These are phyloP conservation scores for Neoarius graeffei DNA, from an alignment of 2,113 vertebrate genomes.

Conservation along the genomic window DNA sequence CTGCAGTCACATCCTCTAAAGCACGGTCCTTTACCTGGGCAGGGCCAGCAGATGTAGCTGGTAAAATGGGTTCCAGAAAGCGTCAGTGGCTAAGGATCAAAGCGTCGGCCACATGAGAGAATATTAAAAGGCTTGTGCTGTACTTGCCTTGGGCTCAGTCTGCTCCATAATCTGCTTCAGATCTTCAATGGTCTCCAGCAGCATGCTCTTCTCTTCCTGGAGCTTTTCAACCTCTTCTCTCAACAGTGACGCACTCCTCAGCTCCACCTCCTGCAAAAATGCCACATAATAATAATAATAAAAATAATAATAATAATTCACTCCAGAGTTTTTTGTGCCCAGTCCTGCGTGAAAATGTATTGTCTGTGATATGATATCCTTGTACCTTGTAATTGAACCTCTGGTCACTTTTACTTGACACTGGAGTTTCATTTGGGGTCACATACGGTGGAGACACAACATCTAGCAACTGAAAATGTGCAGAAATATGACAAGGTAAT, in stretches of 20 bases:
- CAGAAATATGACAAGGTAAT: neutral
- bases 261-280: constrained; percentile 68
- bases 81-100: constrained; percentile 53
- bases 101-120: constrained; percentile 50
- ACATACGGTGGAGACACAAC: constrained; percentile 67
- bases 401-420: constrained; percentile 74
- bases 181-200: constrained; percentile 75
- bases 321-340: neutral
- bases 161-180: constrained; percentile 70
- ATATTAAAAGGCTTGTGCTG: constrained; percentile 52
- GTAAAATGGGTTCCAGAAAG: constrained; percentile 56
- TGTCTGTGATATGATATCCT: neutral
- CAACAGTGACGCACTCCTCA: constrained; percentile 51
- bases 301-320: neutral
- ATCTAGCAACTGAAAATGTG: constrained; percentile 69
- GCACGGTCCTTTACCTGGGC: constrained; percentile 61
- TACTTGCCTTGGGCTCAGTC: constrained; percentile 59
- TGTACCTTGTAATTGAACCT: constrained; percentile 57
- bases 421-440: constrained; percentile 75
- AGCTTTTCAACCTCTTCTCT: constrained; percentile 71
- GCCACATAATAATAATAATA: neutral
- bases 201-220: constrained; percentile 72
- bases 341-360: neutral
- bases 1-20: constrained; percentile 34
- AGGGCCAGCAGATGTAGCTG: constrained; percentile 46